Percentiles rank a stretch among this genome's conserved stretches.
Evolutionary conservation across 2,113 vertebrate species (phyloP).

Genomic region (Psilopsiagon aymara): DNA sequence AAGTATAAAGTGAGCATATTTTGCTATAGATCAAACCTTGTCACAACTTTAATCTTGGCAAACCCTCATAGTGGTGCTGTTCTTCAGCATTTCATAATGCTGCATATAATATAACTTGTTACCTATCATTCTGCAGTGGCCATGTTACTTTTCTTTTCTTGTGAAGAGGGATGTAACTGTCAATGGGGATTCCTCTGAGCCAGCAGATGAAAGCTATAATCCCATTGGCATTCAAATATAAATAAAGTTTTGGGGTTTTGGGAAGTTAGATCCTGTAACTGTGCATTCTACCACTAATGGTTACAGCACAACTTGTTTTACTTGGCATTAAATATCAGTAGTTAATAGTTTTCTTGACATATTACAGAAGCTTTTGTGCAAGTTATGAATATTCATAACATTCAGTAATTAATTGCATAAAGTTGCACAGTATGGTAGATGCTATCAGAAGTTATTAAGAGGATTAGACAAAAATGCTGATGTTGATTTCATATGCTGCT

Average conservation of each 20-base stretch:
- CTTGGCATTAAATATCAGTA: background rate
- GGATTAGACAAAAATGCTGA: background rate
- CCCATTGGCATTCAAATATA: background rate
- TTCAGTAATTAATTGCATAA: background rate
- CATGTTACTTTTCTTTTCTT: background rate
- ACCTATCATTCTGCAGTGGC: background rate
- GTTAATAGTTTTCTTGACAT: background rate
- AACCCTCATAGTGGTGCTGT: background rate
- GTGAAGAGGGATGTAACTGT: background rate
- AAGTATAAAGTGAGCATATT: background rate
- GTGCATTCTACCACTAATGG: fast-evolving
- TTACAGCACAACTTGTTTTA: background rate
- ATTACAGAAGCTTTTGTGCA: background rate
- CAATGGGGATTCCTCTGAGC: background rate
- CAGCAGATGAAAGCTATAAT: background rate
- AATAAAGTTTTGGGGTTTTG: background rate
- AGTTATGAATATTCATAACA: background rate
- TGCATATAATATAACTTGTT: background rate
- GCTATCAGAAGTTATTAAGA: background rate
- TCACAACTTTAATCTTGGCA: background rate
- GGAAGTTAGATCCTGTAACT: background rate
- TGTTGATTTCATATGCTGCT: background rate
- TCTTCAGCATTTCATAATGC: background rate
- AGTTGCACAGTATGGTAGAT: background rate
- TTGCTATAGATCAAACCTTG: background rate